These are phyloP conservation scores for Aphyosemion australe DNA, from an alignment of 2,113 vertebrate species.

Conservation along the genomic window DNA sequence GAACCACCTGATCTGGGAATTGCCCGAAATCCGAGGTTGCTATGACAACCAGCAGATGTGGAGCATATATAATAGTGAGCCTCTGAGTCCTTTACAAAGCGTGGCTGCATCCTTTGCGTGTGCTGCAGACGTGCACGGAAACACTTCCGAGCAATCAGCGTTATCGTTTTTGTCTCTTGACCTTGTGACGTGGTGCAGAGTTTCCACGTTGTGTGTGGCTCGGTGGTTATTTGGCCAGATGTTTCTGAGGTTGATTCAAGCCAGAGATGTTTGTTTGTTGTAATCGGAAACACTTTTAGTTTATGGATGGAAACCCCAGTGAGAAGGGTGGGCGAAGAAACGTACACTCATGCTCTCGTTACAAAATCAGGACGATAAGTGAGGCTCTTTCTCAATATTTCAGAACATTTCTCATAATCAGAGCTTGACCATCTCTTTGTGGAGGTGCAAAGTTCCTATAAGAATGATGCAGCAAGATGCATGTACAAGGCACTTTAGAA, in stretches of 20 bases:
- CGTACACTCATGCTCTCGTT: not conserved
- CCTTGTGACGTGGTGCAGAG: slow-evolving; percentile 32
- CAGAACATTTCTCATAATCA: not conserved
- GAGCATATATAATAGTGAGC: slow-evolving; percentile 66
- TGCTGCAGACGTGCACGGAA: slow-evolving; percentile 6
- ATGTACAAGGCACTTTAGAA: slow-evolving; percentile 9
- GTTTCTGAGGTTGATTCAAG: slow-evolving; percentile 52
- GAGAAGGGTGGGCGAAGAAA: not conserved
- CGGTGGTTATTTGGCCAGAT: slow-evolving; percentile 56
- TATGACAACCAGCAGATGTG: slow-evolving; percentile 76
- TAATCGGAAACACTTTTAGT: slow-evolving; percentile 44
- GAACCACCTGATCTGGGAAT: slow-evolving; percentile 72
- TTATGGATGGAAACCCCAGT: slow-evolving; percentile 5
- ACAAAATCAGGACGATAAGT: slow-evolving; percentile 7
- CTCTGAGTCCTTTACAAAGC: slow-evolving; percentile 62
- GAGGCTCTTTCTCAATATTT: not conserved
- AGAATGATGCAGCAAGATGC: not conserved
- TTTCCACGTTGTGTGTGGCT: slow-evolving; percentile 40
- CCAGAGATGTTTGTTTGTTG: slow-evolving; percentile 52
- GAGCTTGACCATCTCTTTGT: not conserved
- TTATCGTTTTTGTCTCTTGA: slow-evolving; percentile 33
- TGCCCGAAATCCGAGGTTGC: slow-evolving; percentile 64
- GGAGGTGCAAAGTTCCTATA: not conserved
- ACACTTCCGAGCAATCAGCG: slow-evolving; percentile 26
- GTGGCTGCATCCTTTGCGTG: slow-evolving; percentile 53